Base-by-base conservation (phyloP, 1,140 invertebrate genomes). In the Drosophila equinoxialis region DNA sequence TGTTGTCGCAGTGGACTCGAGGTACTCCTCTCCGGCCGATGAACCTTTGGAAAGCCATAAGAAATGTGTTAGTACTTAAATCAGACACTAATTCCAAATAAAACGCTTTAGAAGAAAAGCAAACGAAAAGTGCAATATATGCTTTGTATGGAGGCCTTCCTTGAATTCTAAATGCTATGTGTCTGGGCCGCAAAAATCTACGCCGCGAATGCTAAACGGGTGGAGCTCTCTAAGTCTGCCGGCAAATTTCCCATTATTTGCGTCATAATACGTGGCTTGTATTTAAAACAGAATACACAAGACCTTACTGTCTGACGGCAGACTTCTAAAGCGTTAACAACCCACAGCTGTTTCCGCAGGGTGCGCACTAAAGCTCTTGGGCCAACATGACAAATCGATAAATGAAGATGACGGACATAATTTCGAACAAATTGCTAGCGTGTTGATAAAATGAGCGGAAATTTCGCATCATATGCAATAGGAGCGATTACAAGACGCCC, bases 231-330 rank as follows among this genome's bases (percentile, higher is more conserved):
- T 35, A 3, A 61, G 11, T 61, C 59, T 23, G 37, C 59, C 6
- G 20, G n/a, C 59, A 42, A 61, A 61, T 61, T 42, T 61, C 20
- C 37, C 20, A 42, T 42, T 39, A 41, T 41, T 42, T 61, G 59
- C 57, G 57, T 35, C 26, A 59, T 10, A 14, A 59, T 7, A 37
- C 35, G 35, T 10, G 35, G 35, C 35, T 17, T 39, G 39, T 11
- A 61, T 10, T 23, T 42, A 0, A n/a, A 61, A 13, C 37, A 26
- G 13, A 13, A 26, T 20, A 55, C 23, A 30, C 8, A 51, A 26
- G 51, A 55, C 30, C 30, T 30, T 5, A 30, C 30, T 30, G 30
- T 30, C 30, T 30, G 30, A 30, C 30, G 30, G 30, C 30, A 30
- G 30, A 30, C 30, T 30, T 30, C 30, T 30, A 30, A 30, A 30